Conservation (phyloP, 2,888 invertebrate species). For the Lasioglossum figueresi region DNA sequence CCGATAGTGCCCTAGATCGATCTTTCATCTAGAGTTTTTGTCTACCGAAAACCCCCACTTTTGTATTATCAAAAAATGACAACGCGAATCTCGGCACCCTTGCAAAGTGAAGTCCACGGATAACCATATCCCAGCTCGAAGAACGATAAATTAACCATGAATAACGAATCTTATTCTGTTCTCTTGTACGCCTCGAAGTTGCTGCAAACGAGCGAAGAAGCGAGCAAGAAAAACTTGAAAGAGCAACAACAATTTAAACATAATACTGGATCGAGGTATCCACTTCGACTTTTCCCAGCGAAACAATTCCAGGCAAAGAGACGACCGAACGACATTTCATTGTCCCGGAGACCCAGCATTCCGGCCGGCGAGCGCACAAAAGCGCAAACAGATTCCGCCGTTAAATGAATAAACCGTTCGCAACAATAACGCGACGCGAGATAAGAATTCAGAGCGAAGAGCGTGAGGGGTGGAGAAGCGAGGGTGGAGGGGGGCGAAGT, state of each 20-base stretch:
- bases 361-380: not conserved
- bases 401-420: slow-evolving; percentile 16
- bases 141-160: not conserved
- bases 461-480: not conserved
- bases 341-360: not conserved
- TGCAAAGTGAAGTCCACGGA: not conserved
- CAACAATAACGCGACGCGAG: slow-evolving; percentile 34
- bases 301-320: not conserved
- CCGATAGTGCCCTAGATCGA: no score
- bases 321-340: not conserved
- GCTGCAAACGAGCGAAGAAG: not conserved
- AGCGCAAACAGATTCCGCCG: not conserved
- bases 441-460: slow-evolving; percentile 26
- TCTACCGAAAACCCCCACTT: no score
- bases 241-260: not conserved
- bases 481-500: slow-evolving; percentile 8
- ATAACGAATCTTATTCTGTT: not conserved
- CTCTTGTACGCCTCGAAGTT: not conserved
- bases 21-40: no score
- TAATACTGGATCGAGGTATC: not conserved
- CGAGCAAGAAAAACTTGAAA: not conserved
- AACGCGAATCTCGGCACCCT: no score
- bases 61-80: no score
- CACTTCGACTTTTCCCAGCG: not conserved
- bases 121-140: not conserved